Conservation (phyloP, 2,888 invertebrate species). For the Cryptocheilus praepositus region DNA sequence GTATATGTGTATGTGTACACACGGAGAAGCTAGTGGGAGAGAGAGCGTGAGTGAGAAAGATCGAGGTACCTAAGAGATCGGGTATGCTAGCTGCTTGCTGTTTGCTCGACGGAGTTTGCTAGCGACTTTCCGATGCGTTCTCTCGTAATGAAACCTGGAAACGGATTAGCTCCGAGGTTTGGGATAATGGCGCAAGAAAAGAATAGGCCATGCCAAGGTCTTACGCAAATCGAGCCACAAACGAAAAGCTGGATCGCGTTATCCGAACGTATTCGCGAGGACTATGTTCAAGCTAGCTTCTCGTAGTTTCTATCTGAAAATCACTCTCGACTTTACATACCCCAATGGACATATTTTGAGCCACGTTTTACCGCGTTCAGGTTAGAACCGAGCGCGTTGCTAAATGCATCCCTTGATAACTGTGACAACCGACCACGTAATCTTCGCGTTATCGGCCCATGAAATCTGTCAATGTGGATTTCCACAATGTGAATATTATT, state of each 20-base stretch:
- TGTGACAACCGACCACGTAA: too few species aligned
- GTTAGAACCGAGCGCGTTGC: too few species aligned
- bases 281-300: too few species aligned
- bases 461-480: too few species aligned
- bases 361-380: too few species aligned
- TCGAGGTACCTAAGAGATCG: constrained; percentile 19
- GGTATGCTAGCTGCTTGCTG: constrained; percentile 9
- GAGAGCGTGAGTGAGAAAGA: constrained; percentile 16
- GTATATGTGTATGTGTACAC: constrained; percentile 42
- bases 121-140: constrained; percentile 49
- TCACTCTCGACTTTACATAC: too few species aligned
- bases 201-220: constrained; percentile 39
- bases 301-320: neutral
- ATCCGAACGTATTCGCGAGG: neutral
- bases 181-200: constrained; percentile 46
- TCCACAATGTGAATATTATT: constrained; percentile 31
- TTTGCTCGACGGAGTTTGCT: constrained; percentile 37
- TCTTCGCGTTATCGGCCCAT: too few species aligned
- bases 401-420: too few species aligned
- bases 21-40: constrained; percentile 18
- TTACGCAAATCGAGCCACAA: constrained; percentile 21
- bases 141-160: constrained; percentile 40
- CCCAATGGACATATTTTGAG: too few species aligned
- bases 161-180: constrained; percentile 51
- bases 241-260: neutral